Conservation (phyloP, 2,888 invertebrate genomes). For the Micropterix aruncella region DNA sequence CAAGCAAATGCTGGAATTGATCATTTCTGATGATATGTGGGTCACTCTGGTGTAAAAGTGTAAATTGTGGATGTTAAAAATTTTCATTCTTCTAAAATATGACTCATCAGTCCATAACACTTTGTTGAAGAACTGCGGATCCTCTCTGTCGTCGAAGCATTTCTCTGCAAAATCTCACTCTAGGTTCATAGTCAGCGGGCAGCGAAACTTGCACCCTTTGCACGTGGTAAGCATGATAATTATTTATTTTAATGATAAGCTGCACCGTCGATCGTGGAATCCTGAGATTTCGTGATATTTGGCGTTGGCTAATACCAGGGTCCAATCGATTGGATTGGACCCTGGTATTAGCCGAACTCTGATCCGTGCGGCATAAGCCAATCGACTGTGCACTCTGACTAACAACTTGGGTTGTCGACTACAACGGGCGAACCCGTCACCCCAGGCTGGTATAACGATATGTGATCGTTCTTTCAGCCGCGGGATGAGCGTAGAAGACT, state of each 20-base stretch:
- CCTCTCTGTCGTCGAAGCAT: conserved; percentile 9
- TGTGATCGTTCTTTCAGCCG: no score
- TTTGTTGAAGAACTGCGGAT: conserved; percentile 9
- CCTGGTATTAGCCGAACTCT: no score
- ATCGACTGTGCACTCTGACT: no score
- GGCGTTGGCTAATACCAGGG: conserved; percentile 9
- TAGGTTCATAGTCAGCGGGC: conserved; percentile 9
- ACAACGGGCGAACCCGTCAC: no score
- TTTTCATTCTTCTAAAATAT: conserved; percentile 9
- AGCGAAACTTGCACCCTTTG: conserved; percentile 10
- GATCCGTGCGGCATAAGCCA: no score
- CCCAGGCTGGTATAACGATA: no score
- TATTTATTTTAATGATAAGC: conserved; percentile 8
- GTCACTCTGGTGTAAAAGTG: conserved; percentile 7
- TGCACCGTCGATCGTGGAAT: conserved; percentile 9
- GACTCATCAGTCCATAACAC: conserved; percentile 7
- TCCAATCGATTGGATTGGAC: no score
- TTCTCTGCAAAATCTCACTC: conserved; percentile 10
- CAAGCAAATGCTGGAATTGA: conserved; percentile 8
- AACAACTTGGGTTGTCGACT: no score
- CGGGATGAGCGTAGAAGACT: no score
- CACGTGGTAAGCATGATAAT: conserved; percentile 9
- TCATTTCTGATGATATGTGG: conserved; percentile 7
- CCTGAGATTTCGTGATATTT: conserved; percentile 9
- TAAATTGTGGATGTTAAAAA: conserved; percentile 10